Evolutionary conservation across 2,113 vertebrate genomes (phyloP).

Genomic region (Casuarius casuarius): DNA sequence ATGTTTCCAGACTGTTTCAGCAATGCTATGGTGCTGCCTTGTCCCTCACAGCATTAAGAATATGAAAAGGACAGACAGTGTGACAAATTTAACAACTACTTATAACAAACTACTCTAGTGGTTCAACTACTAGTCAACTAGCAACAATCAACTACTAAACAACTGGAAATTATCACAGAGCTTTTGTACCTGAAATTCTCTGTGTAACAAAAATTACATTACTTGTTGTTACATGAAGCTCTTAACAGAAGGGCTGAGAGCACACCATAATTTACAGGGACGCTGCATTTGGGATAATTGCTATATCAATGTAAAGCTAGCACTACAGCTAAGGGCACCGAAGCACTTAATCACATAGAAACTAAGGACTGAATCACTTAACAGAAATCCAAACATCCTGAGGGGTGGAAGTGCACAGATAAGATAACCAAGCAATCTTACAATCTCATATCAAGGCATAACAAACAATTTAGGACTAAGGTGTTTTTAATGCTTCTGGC

Average conservation of each 20-base stretch:
- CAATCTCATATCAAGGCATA: accelerated
- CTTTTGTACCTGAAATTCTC: neutral
- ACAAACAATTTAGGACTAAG: neutral
- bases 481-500: neutral
- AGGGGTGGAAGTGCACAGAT: neutral
- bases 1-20: neutral
- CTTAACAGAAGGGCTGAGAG: neutral
- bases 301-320: neutral
- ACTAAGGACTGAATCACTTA: neutral
- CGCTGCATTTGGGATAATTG: neutral
- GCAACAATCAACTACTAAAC: neutral
- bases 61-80: neutral
- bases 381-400: conserved; percentile 15
- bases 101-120: neutral
- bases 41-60: neutral
- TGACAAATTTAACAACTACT: conserved; percentile 29
- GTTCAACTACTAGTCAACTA: no score
- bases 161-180: neutral
- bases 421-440: neutral
- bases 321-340: neutral
- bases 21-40: neutral
- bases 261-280: neutral
- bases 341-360: neutral
- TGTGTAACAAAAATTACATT: neutral
- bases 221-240: neutral